Evolutionary conservation across 2,113 vertebrate species (phyloP).

Genomic region (Callipepla squamata): DNA sequence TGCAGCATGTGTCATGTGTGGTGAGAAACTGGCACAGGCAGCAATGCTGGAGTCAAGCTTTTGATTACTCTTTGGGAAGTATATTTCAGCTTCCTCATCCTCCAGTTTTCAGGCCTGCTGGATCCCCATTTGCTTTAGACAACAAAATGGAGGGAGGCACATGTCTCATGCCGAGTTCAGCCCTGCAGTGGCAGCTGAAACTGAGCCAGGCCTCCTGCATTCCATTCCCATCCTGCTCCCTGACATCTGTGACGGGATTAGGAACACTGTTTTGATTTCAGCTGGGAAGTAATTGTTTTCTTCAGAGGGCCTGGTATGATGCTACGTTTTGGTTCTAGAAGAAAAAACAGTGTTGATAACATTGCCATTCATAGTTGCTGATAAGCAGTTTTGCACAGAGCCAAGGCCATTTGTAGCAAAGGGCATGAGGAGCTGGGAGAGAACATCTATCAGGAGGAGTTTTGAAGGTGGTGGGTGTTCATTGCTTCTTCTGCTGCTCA

Average conservation of each 20-base stretch:
- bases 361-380: too few species aligned
- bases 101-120: rapidly evolving
- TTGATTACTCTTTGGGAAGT: not conserved
- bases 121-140: not conserved
- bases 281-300: too few species aligned
- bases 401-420: too few species aligned
- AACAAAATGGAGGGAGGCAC: not conserved
- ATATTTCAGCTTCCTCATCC: not conserved
- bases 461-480: too few species aligned
- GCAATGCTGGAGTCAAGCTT: not conserved
- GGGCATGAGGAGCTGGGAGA: too few species aligned
- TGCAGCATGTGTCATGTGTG: not conserved
- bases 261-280: not conserved
- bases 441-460: too few species aligned
- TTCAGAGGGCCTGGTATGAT: too few species aligned
- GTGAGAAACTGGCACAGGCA: not conserved
- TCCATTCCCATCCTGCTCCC: not conserved
- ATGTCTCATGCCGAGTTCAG: not conserved
- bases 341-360: too few species aligned
- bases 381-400: too few species aligned
- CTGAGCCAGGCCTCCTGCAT: not conserved
- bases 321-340: too few species aligned
- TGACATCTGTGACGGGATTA: rapidly evolving
- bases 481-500: too few species aligned
- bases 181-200: not conserved